Evolutionary conservation across 2,888 invertebrate species (phyloP).

Genomic region (Hecatera dysodea): DNA sequence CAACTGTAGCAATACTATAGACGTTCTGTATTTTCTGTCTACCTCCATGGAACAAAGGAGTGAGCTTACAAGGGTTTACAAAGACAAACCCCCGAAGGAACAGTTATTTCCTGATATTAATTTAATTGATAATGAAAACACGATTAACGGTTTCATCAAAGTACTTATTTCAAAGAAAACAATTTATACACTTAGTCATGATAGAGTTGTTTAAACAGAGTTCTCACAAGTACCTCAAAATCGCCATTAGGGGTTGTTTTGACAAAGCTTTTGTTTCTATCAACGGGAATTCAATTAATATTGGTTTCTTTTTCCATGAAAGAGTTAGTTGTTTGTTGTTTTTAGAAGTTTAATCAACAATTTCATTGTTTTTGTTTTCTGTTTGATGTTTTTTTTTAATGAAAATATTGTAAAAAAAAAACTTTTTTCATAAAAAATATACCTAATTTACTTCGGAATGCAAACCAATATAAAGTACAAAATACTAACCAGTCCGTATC

Average conservation of each 20-base stretch:
- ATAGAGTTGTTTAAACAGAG: slow-evolving; percentile 38
- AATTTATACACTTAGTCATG: slow-evolving; percentile 29
- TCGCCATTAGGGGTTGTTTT: slow-evolving; percentile 54
- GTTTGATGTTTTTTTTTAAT: background rate
- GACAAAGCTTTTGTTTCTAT: slow-evolving; percentile 41
- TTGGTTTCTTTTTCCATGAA: slow-evolving; percentile 18
- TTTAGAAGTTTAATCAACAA: background rate
- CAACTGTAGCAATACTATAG: too few species aligned
- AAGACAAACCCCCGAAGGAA: background rate
- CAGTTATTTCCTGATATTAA: background rate
- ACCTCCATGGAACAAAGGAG: background rate
- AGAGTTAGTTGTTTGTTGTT: slow-evolving; percentile 30
- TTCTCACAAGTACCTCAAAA: slow-evolving; percentile 42
- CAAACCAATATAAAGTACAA: too few species aligned
- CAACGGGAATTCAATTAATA: slow-evolving; percentile 42
- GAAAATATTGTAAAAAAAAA: background rate
- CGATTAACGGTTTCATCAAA: slow-evolving; percentile 17
- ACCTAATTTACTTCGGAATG: too few species aligned
- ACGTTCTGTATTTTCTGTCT: background rate
- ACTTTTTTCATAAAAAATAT: too few species aligned
- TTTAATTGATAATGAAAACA: slow-evolving; percentile 16
- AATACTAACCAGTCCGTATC: too few species aligned
- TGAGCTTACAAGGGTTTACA: background rate
- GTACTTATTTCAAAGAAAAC: slow-evolving; percentile 51
- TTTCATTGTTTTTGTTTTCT: background rate